Base-by-base conservation (phyloP, 1,140 invertebrate genomes). In the Nebria ingens region DNA sequence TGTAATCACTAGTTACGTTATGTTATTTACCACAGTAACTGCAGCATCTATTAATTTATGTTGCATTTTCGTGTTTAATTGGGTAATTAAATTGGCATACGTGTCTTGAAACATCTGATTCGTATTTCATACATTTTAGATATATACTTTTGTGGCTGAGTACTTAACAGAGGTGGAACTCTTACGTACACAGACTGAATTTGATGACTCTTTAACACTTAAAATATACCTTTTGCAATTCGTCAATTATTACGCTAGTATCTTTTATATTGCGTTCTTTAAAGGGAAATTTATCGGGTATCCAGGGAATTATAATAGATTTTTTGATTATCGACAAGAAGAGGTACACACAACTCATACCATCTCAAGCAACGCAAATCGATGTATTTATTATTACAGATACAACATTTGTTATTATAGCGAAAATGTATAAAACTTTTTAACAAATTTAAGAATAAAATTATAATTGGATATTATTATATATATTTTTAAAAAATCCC, bases 201-300 rank as follows among this genome's bases (percentile, higher is more conserved):
- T 97, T 73, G 96, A 99, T 67, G 93, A 98, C 65, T 94, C 91
- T 40, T 72, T 98, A 15, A 98, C 93, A 0, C 75, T 98, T 11
- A 98, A 98, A 77, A 96, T 98, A 62, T 98, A 98, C 71, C 71
- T 98, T 6, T 81, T 99, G 29, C 93, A 98, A 75, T 98, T 98
- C 75, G 90, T 98, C 23, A 99, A 99, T 72, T 98, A 97, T 71
- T 98, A 98, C 72, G 91, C 94, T 19, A 96, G 93, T 1, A 95
- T 98, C 68, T 96, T 98, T 76, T 99, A 99, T 67, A 95, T 99
- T 64, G 96, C 94, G 0, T 98, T 98, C 74, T 87, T 97, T 62
- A 98, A 98, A 71, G 95, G 94, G 40, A 94, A 91, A 71, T 88
- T 90, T 62, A 78, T 91, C n/a, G 91, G 91, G 0, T 84, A 86